These are phyloP conservation scores for Peromyscus leucopus DNA, from an alignment of 2,113 vertebrate genomes.

Conservation along the genomic window DNA sequence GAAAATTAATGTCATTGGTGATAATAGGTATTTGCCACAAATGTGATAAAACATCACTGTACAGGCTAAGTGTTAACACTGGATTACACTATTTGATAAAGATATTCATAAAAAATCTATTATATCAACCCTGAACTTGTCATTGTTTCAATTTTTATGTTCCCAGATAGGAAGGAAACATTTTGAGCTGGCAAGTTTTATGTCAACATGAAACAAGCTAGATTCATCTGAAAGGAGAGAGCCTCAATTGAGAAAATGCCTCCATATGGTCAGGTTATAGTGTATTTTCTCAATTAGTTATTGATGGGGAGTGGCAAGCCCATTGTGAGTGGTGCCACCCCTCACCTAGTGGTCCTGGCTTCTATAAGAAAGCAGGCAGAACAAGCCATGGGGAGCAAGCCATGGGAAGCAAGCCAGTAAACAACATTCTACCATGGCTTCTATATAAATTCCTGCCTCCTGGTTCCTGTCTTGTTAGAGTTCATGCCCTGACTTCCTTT, in stretches of 20 bases:
- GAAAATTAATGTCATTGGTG: conserved; percentile 7
- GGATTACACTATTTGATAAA: background rate
- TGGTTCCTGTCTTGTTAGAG: background rate
- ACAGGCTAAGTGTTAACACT: background rate
- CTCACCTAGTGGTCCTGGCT: background rate
- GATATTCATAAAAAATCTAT: background rate
- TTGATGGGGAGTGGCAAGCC: background rate
- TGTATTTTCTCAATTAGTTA: background rate
- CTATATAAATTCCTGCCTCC: background rate
- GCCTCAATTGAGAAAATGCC: background rate
- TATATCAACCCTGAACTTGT: background rate
- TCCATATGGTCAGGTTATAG: background rate
- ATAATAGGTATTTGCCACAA: background rate
- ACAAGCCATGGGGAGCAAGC: background rate
- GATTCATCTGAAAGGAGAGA: background rate
- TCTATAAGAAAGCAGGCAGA: background rate
- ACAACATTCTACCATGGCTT: background rate
- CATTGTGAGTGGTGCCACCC: background rate
- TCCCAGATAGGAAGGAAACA: background rate
- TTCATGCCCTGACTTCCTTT: background rate
- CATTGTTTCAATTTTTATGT: conserved; percentile 16
- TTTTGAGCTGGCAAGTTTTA: background rate
- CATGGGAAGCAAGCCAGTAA: background rate
- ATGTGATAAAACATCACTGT: background rate
- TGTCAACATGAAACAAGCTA: background rate